A percentile compares a stretch with the other conserved stretches of the same genome.
These are phyloP conservation scores for Cetonia aurata DNA, from an alignment of 2,888 invertebrate genomes.

Conservation along the genomic window DNA sequence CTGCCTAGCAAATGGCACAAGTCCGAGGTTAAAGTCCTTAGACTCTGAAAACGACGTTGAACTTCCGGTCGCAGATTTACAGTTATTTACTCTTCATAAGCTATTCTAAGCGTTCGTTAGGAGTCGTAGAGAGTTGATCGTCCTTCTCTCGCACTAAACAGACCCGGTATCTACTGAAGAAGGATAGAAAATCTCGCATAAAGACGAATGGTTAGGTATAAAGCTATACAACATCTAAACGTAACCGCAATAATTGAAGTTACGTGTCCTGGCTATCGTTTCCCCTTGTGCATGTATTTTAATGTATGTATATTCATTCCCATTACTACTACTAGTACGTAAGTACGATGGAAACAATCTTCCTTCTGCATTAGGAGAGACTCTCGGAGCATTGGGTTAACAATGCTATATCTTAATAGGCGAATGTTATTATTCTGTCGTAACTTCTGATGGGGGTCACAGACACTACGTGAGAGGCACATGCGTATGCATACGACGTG, in stretches of 20 bases:
- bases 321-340: conserved; percentile 8
- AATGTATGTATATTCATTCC: background rate
- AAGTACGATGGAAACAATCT: conserved; percentile 24
- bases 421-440: conserved; percentile 35
- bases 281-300: conserved; percentile 18
- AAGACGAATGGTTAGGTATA: conserved; percentile 27
- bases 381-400: conserved; percentile 53
- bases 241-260: conserved; percentile 42
- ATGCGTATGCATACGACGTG: conserved; percentile 1
- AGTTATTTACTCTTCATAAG: conserved; percentile 47
- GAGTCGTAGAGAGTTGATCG: conserved; percentile 1
- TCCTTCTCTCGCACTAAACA: background rate
- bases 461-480: background rate
- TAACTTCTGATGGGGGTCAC: conserved; percentile 41
- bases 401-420: conserved; percentile 50
- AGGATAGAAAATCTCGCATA: conserved; percentile 8
- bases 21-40: conserved; percentile 46
- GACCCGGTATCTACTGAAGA: background rate
- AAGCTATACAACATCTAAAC: conserved; percentile 10
- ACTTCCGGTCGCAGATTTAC: conserved; percentile 47
- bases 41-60: conserved; percentile 45
- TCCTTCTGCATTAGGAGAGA: conserved; percentile 49
- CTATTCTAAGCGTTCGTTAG: conserved; percentile 42
- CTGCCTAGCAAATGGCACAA: conserved; percentile 45
- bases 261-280: conserved; percentile 43